Base-by-base conservation (phyloP, 2,888 invertebrate genomes). In the Leucozona laternaria region DNA sequence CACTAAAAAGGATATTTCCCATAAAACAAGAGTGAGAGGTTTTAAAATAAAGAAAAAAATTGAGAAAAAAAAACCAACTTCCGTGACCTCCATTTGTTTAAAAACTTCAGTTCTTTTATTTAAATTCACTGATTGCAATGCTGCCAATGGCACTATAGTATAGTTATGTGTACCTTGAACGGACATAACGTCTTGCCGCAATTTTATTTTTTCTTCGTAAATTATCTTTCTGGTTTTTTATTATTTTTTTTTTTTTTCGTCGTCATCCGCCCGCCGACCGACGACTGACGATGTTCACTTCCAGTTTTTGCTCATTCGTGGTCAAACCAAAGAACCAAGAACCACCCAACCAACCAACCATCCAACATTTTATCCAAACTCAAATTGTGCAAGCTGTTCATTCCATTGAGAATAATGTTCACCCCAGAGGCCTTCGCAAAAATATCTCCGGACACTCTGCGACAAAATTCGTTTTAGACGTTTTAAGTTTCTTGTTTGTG, bases 61-160 rank as follows among this genome's bases (percentile, higher is more conserved):
- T n/a, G n/a, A n/a, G n/a, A 80, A 72, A 6, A 34, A 48, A 45
- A 31, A 58, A 45, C 58, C 20, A 60, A 60, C 71, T 80, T 76
- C 76, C 45, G 68, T 77, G 73, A 77, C 73, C 77, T 66, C 77
- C 68, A 85, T 80, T 85, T 85, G 77, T 77, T 81, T 34, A 34
- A 64, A 81, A 80, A 80, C 40, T 80, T 73, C 25, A 50, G 60
- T 80, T 22, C 58, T 62, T 55, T 40, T 70, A 70, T 81, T 77
- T 77, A 68, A 80, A 85, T 62, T 66, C 77, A 73, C 77, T 85
- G 85, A 85, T 85, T 85, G 85, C 85, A 85, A 58, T 70, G 68
- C 85, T 80, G 85, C 85, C 85, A 81, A 81, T 85, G 85, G 81
- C 85, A 85, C 60, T 73, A 13, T 37, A 68, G 62, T 73, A 13